phyloP scores from a whole-genome alignment of 2,888 invertebrate genomes.

The Cynaeus angustus region DNA sequence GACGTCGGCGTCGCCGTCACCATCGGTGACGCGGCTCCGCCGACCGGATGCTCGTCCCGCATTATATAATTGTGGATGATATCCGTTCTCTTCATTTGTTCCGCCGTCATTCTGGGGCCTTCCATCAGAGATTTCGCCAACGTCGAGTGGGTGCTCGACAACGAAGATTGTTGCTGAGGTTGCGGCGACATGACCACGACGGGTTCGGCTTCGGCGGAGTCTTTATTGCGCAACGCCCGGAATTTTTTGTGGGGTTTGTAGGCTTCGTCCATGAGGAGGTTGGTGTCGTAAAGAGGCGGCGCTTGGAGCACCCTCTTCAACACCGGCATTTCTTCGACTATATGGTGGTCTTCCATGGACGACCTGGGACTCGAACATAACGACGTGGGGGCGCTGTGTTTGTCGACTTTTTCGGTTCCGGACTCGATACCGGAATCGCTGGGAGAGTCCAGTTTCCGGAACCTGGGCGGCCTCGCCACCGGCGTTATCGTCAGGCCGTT shows the following conservation, averaged over 20 bases:
- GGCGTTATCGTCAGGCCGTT: slow-evolving; percentile 84
- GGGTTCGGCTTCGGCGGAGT: slow-evolving; percentile 85
- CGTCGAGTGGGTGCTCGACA: slow-evolving; percentile 92
- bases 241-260: slow-evolving; percentile 98
- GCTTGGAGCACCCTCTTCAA: slow-evolving; percentile 93
- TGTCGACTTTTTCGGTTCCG: slow-evolving; percentile 91
- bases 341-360: slow-evolving; percentile 85
- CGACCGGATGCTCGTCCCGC: slow-evolving; percentile 78
- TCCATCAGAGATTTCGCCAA: slow-evolving; percentile 93
- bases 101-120: slow-evolving; percentile 94
- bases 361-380: slow-evolving; percentile 92
- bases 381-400: slow-evolving; percentile 79
- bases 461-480: slow-evolving; percentile 75
- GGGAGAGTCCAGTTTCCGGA: slow-evolving; percentile 91
- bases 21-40: slow-evolving; percentile 70
- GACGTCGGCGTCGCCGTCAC: slow-evolving; percentile 74
- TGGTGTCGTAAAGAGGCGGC: slow-evolving; percentile 92
- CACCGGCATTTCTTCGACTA: slow-evolving; percentile 93
- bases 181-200: slow-evolving; percentile 72
- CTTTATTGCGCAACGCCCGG: slow-evolving; percentile 86
- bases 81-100: slow-evolving; percentile 93
- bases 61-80: slow-evolving; percentile 95
- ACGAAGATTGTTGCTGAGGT: slow-evolving; percentile 73
- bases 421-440: slow-evolving; percentile 96
- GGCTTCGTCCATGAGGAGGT: slow-evolving; percentile 94